These are phyloP conservation scores for Macaria liturata DNA, from an alignment of 2,888 invertebrate species.

Conservation along the genomic window DNA sequence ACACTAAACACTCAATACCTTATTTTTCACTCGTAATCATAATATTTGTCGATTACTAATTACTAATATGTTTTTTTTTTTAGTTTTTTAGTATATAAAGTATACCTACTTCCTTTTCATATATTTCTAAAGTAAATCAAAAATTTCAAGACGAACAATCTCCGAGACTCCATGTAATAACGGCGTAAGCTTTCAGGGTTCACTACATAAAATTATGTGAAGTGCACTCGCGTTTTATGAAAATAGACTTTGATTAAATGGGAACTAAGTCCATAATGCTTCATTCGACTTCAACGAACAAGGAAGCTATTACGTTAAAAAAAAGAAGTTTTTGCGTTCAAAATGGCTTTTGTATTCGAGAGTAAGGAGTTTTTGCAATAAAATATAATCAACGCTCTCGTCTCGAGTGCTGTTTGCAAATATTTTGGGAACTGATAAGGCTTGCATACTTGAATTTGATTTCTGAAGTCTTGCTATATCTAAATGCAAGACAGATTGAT, in stretches of 20 bases:
- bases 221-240: constrained; percentile 20
- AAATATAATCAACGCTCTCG: constrained; percentile 18
- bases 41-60: too few relatives aligned
- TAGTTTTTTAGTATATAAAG: too few relatives aligned
- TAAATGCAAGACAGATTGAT: too few relatives aligned
- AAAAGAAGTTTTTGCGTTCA: constrained; percentile 27
- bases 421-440: too few relatives aligned
- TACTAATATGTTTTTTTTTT: too few relatives aligned
- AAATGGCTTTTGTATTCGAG: constrained; percentile 36
- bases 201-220: constrained; percentile 35
- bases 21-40: too few relatives aligned
- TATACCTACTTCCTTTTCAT: neutral
- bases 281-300: constrained; percentile 23
- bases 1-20: too few relatives aligned
- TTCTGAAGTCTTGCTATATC: too few relatives aligned
- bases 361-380: constrained; percentile 25
- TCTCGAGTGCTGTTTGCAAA: too few relatives aligned
- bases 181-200: constrained; percentile 37
- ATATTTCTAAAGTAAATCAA: neutral
- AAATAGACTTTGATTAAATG: constrained; percentile 29
- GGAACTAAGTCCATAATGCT: constrained; percentile 29
- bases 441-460: too few relatives aligned
- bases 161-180: constrained; percentile 36
- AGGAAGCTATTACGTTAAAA: constrained; percentile 37
- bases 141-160: neutral